Percentiles rank a stretch among this genome's conserved stretches.
Conservation (phyloP, 2,113 vertebrate species). For the Verasper variegatus region DNA sequence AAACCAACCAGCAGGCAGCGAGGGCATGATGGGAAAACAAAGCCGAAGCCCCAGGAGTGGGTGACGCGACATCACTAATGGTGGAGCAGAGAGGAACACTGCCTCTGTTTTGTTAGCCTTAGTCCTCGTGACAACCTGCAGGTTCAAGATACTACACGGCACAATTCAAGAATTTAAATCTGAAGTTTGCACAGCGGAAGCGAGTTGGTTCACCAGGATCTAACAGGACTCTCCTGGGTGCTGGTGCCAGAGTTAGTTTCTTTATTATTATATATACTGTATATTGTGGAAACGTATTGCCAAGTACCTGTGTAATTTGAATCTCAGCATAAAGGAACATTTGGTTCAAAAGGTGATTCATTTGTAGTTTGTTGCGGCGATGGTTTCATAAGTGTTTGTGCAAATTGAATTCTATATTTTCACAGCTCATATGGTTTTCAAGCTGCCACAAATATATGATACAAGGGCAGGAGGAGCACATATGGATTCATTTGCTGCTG, state of each 20-base stretch:
- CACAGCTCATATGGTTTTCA: constrained; percentile 19
- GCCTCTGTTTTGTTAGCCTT: constrained; percentile 70
- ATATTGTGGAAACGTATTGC: constrained; percentile 8
- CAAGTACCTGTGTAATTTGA: constrained; percentile 10
- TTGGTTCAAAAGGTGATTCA: constrained; percentile 4
- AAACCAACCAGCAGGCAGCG: constrained; percentile 81
- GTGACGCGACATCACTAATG: constrained; percentile 80
- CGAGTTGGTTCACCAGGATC: constrained; percentile 34
- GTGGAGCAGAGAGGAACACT: constrained; percentile 65
- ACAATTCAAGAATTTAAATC: constrained; percentile 56
- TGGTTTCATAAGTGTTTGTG: constrained; percentile 1
- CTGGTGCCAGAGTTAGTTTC: constrained; percentile 16
- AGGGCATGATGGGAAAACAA: constrained; percentile 83
- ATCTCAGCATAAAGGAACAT: not conserved
- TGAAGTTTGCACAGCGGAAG: constrained; percentile 49
- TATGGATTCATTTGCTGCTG: constrained; percentile 42
- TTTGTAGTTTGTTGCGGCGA: constrained; percentile 1
- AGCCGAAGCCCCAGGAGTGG: constrained; percentile 75
- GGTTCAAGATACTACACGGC: constrained; percentile 52
- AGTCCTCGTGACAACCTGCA: constrained; percentile 64
- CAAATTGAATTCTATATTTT: constrained; percentile 43
- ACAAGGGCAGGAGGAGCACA: constrained; percentile 42
- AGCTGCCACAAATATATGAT: constrained; percentile 14
- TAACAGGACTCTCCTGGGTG: constrained; percentile 35
- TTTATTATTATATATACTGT: not conserved